A percentile compares a stretch with the other conserved stretches of the same genome.
Conservation (phyloP, 2,113 vertebrate species). For the Calonectris borealis region DNA sequence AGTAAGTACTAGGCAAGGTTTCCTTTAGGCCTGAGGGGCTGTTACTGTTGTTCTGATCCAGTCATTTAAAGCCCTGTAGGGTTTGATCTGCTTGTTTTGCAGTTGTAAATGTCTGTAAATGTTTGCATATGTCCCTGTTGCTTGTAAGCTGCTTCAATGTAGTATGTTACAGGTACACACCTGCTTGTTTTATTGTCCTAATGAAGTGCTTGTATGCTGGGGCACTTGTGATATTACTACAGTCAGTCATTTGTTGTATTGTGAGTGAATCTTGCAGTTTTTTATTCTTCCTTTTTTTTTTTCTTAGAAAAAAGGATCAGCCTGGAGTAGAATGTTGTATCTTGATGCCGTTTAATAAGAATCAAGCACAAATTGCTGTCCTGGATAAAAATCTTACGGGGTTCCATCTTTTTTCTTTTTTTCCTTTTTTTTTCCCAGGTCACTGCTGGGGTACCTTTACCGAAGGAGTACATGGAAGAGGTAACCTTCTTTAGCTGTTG, state of each 20-base stretch:
- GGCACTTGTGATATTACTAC: not conserved
- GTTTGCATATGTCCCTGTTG: not conserved
- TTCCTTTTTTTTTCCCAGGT: constrained; percentile 76
- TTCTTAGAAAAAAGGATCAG: not conserved
- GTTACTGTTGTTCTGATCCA: not conserved
- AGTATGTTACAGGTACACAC: not conserved
- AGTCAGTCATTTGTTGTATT: not conserved
- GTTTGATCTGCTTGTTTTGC: not conserved
- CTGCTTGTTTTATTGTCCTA: not conserved
- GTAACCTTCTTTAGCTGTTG: constrained; percentile 68
- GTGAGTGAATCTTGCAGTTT: not conserved
- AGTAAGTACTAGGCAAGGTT: constrained; percentile 70
- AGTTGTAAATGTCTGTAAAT: not conserved
- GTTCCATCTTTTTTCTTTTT: not conserved
- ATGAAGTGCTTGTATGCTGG: not conserved
- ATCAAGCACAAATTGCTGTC: not conserved
- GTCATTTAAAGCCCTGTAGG: not conserved
- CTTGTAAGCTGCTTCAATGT: not conserved
- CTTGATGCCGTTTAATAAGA: not conserved
- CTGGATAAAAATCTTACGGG: not conserved
- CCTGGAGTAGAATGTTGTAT: not conserved
- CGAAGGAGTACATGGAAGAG: constrained; percentile 92
- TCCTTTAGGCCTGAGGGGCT: not conserved
- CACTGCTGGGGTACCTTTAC: constrained; percentile 90
- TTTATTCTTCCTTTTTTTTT: not conserved